Base-by-base conservation (phyloP, 2,888 invertebrate species). In the Macropis europaea region DNA sequence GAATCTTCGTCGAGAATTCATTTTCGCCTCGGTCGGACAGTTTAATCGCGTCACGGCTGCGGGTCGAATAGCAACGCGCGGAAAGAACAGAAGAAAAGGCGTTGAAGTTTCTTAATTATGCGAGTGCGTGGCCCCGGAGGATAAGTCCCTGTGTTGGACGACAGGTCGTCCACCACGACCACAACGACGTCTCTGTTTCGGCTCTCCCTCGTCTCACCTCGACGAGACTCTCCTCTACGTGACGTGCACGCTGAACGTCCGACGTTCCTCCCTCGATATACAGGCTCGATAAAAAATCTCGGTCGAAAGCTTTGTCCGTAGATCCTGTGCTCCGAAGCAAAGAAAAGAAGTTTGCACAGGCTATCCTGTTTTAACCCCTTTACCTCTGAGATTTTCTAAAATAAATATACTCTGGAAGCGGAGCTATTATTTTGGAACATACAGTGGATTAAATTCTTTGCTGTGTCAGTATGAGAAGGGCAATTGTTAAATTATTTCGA, bases 211-310 rank as follows among this genome's bases (percentile, higher is more conserved):
- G 69, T 68, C 77, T 73, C 78, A 67, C 73, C 76, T 77, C 73
- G 60, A 45, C 76, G 57, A 72, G 64, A 69, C 70, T 73, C 70
- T 67, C 72, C 78, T 77, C 81, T 89, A 89, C 89, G 89, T 89
- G 89, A 88, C 86, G 81, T 83, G 89, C 83, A 89, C 87, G 80
- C 84, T 84, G 86, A 88, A 83, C 84, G 85, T 86, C 84, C 87
- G 83, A 86, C 87, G 84, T 87, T 87, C 86, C 82, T 86, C 89
- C 87, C 87, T 88, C 89, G 88, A 88, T 88, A 86, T 84, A n/a
- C n/a, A n/a, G n/a, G n/a, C n/a, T n/a, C n/a, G n/a, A n/a, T n/a
- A n/a, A n/a, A n/a, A n/a, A n/a, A n/a, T n/a, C n/a, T n/a, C n/a
- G n/a, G n/a, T n/a, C n/a, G n/a, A n/a, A n/a, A n/a, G n/a, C n/a